Conservation (phyloP, 2,113 vertebrate genomes). For the Seriola aureovittata region DNA sequence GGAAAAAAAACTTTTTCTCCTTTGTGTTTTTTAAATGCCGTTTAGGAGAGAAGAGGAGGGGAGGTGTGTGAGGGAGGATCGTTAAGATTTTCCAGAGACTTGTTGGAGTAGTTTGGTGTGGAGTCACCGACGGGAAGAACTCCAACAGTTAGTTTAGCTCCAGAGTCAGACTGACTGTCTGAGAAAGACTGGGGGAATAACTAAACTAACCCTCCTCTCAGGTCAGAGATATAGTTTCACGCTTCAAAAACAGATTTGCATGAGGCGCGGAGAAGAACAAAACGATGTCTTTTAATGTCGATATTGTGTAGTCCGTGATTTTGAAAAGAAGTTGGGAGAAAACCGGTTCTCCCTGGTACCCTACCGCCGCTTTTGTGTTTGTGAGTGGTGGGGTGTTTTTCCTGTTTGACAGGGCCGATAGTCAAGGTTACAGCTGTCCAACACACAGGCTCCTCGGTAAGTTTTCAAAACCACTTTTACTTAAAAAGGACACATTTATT, state of each 20-base stretch:
- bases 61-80: constrained; percentile 5
- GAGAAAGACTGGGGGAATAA: too few relatives aligned
- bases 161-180: not conserved
- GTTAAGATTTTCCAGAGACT: constrained; percentile 41
- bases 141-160: not conserved
- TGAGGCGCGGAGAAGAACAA: not conserved
- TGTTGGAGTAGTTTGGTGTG: not conserved
- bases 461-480: constrained; percentile 23
- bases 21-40: constrained; percentile 47
- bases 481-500: fast-evolving
- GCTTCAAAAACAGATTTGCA: not conserved
- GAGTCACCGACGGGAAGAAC: constrained; percentile 9
- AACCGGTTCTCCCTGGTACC: constrained; percentile 63
- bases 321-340: constrained; percentile 31
- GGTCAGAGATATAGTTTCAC: too few relatives aligned
- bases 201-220: too few relatives aligned
- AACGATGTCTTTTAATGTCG: constrained; percentile 11
- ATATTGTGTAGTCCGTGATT: not conserved
- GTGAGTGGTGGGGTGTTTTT: constrained; percentile 57
- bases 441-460: constrained; percentile 45
- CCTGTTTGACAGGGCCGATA: constrained; percentile 53
- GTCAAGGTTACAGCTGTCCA: constrained; percentile 5
- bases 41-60: not conserved
- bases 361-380: constrained; percentile 36
- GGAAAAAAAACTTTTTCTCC: constrained; percentile 41